Base-by-base conservation (phyloP, 2,888 invertebrate genomes). In the Aquatica leii region DNA sequence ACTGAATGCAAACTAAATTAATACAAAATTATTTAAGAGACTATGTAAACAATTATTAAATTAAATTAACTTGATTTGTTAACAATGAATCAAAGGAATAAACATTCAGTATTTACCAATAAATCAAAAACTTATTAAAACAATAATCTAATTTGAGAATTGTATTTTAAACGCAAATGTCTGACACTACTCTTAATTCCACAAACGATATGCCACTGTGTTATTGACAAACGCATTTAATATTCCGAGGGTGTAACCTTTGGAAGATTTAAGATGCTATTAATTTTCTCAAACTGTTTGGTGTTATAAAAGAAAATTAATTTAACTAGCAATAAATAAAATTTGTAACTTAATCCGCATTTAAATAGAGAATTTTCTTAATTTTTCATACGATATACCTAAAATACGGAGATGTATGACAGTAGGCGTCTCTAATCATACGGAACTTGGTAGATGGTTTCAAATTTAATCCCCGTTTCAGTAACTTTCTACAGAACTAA, bases 151-250 rank as follows among this genome's bases (percentile, higher is more conserved):
- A 43, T 17, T 17, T 43, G 17, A 43, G 2, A 43, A 43, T 8
- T 40, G 6, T 40, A 11, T 11, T 40, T 12, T 4, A 40, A 40
- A n/a, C 3, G 18, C 48, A 18, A 20, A 31, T 56, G 46, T 20
- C 17, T 56, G 49, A 56, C 49, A 49, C 48, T 48, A 17, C 46
- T 56, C 24, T 43, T 49, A 56, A 48, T 56, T 56, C 21, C 46
- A 6, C 56, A 56, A 56, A 48, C 48, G 48, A 35, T 49, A 48
- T 56, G 35, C 56, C 49, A 24, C 58, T 40, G 50, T 58, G 58
- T 51, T 58, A 51, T 41, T 51, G 51, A 58, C 51, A 58, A 58
- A 51, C 43, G 34, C 51, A 50, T 43, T 58, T 58, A 58, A 58
- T 58, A 58, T 58, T 50, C 58, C 21, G 50, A 17, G n/a, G 50